A percentile compares a stretch with the other conserved stretches of the same genome.
phyloP scores from a whole-genome alignment of 2,888 invertebrate species.

The Melanostoma mellinum region DNA sequence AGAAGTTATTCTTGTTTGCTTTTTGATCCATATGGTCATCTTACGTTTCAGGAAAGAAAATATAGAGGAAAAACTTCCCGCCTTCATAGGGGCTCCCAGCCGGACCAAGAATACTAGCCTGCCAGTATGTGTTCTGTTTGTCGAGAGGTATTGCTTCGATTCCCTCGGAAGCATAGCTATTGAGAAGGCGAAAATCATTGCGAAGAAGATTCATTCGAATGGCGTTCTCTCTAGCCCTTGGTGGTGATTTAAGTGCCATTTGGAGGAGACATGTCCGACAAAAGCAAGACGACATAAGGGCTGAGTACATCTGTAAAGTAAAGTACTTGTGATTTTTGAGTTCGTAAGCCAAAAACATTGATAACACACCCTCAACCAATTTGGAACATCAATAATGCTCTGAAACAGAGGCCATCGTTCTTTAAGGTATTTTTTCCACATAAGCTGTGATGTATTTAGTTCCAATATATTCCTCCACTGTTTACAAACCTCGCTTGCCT shows the following conservation, averaged over 20 bases:
- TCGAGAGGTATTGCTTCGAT: conserved; percentile 82
- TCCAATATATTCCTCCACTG: conserved; percentile 92
- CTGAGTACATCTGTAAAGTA: conserved; percentile 85
- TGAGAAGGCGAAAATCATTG: conserved; percentile 85
- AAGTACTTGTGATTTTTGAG: neutral
- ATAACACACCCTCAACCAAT: conserved; percentile 88
- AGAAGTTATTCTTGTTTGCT: neutral
- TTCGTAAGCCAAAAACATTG: no score
- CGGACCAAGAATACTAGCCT: conserved; percentile 95
- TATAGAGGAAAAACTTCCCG: conserved; percentile 94
- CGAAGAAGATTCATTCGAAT: conserved; percentile 91
- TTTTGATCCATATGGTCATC: conserved; percentile 66
- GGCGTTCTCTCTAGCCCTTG: conserved; percentile 88
- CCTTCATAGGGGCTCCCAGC: conserved; percentile 97
- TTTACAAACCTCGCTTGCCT: conserved; percentile 92
- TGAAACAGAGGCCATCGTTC: conserved; percentile 93
- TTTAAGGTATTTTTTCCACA: conserved; percentile 91
- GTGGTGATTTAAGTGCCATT: conserved; percentile 88
- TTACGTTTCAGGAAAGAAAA: conserved; percentile 92
- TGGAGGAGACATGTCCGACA: conserved; percentile 94
- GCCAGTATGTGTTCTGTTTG: conserved; percentile 88
- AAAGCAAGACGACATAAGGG: conserved; percentile 89
- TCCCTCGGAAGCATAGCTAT: conserved; percentile 81
- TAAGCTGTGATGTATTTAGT: conserved; percentile 88
- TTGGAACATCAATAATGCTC: conserved; percentile 87